phyloP scores from a whole-genome alignment of 1,140 invertebrate species.

The Philotrypesis tridentata region DNA sequence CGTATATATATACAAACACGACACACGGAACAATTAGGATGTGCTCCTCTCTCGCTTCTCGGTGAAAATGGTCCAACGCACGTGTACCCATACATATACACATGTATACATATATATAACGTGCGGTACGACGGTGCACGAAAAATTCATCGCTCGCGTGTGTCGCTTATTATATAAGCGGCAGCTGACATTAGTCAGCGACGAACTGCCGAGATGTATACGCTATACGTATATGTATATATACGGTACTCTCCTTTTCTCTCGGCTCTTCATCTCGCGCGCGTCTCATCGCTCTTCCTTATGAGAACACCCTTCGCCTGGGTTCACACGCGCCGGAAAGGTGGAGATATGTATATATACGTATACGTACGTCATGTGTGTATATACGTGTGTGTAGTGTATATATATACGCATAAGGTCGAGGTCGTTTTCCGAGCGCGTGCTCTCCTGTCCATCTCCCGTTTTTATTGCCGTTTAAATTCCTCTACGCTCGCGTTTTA shows the following conservation, averaged over 20 bases:
- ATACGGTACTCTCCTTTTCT: too few relatives aligned
- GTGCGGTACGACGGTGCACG: too few relatives aligned
- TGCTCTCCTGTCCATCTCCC: background rate
- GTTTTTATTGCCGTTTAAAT: constrained; percentile 7
- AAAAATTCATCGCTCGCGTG: background rate
- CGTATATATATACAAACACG: too few relatives aligned
- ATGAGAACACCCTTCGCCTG: constrained; percentile 35
- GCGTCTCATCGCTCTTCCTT: constrained; percentile 1
- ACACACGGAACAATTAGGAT: background rate
- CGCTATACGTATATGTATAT: too few relatives aligned
- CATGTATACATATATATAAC: too few relatives aligned
- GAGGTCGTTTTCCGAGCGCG: constrained; percentile 10
- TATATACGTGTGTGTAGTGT: too few relatives aligned
- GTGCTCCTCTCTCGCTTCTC: too few relatives aligned
- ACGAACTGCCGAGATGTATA: background rate
- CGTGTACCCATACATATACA: too few relatives aligned
- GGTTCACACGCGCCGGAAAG: constrained; percentile 16
- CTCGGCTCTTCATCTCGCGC: background rate
- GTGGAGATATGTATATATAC: too few relatives aligned
- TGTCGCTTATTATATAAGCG: constrained; percentile 6
- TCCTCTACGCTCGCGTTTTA: background rate
- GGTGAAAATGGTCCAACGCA: background rate
- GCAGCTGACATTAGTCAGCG: background rate
- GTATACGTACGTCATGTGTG: too few relatives aligned
- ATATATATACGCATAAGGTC: background rate